Base-by-base conservation (phyloP, 35 echinoderm and acorn worm species). In the Acanthaster planci region DNA sequence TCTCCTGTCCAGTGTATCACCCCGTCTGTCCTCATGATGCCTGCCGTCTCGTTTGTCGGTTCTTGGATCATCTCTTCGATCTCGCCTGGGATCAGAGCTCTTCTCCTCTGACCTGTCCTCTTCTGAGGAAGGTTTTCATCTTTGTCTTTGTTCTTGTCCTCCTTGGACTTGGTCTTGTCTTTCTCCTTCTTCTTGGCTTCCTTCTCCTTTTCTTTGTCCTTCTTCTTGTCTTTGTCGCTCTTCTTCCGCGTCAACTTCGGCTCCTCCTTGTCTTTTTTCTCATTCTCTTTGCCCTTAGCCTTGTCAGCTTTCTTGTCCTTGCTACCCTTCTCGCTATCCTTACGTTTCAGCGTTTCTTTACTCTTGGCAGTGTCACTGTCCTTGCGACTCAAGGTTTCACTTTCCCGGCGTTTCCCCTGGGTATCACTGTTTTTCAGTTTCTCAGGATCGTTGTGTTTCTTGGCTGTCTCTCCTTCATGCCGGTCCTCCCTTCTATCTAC, bases 221-320 rank as follows among this genome's bases (percentile, higher is more conserved):
- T 80, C 44, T 80, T n/a, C 58, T 54, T 47, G 12, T 82, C 55
- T 38, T 83, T 59, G 14, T 57, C 52, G 59, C 30, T 31, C 58
- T 37, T 80, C 44, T 12, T 56, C 1, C 22, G 7, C 6, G 23
- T 34, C 42, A 47, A 16, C 32, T 80, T 58, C 0, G 34, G 16
- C 30, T 67, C 55, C 36, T 57, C 54, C 32, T 79, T 79, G 2
- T 78, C 77, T 29, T 56, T 78, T 47, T 60, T 88, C 16, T 67
- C 56, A 21, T 7, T 23, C 10, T 78, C 76, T 18, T 60, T 83
- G 21, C 14, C 47, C 42, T 79, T 79, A 3, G 32, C 27, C 38
- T 83, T 83, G 34, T 83, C 81, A 26, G 40, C 8, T 34, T 81
- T 52, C n/a, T 83, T 82, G 38, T 82, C 55, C 55, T 82, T 83